Conservation (phyloP, 2,888 invertebrate species). For the Drosophila eohydei region DNA sequence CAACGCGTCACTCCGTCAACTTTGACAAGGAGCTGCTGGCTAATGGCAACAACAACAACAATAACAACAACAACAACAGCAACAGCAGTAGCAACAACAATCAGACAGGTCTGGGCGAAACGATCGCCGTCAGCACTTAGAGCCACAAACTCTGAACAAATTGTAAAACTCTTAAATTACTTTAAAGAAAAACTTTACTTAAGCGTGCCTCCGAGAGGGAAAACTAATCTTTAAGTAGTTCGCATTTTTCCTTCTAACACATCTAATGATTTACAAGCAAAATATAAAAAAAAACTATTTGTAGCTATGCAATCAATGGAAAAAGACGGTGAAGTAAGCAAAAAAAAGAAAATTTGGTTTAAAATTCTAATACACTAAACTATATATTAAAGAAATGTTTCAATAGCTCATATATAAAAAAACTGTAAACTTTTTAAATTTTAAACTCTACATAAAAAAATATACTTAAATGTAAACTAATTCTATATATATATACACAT, state of each 20-base stretch:
- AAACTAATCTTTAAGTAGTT: conserved; percentile 67
- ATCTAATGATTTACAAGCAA: conserved; percentile 17
- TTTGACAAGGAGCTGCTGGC: conserved; percentile 59
- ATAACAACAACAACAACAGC: conserved; percentile 44
- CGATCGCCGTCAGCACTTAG: conserved; percentile 54
- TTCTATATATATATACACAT: conserved; percentile 14
- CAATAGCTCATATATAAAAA: conserved; percentile 47
- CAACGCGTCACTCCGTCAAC: conserved; percentile 54
- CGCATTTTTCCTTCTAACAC: conserved; percentile 61
- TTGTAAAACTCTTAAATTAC: conserved; percentile 45
- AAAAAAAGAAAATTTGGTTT: conserved; percentile 24
- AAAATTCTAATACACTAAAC: conserved; percentile 14
- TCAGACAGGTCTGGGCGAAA: conserved; percentile 28
- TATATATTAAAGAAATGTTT: conserved; percentile 39
- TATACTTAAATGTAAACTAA: conserved; percentile 29
- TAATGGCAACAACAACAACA: conserved; percentile 49
- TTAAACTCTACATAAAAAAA: conserved; percentile 1
- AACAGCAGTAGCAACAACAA: conserved; percentile 49
- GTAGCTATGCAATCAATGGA: conserved; percentile 80
- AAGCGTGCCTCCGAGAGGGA: conserved; percentile 81
- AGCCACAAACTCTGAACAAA: conserved; percentile 13
- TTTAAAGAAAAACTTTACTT: conserved; percentile 71
- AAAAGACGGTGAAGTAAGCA: conserved; percentile 77
- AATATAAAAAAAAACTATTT: conserved; percentile 36
- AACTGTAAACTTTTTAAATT: conserved; percentile 15